Evolutionary conservation across 2,113 vertebrate species (phyloP).

Genomic region (Prunella himalayana): DNA sequence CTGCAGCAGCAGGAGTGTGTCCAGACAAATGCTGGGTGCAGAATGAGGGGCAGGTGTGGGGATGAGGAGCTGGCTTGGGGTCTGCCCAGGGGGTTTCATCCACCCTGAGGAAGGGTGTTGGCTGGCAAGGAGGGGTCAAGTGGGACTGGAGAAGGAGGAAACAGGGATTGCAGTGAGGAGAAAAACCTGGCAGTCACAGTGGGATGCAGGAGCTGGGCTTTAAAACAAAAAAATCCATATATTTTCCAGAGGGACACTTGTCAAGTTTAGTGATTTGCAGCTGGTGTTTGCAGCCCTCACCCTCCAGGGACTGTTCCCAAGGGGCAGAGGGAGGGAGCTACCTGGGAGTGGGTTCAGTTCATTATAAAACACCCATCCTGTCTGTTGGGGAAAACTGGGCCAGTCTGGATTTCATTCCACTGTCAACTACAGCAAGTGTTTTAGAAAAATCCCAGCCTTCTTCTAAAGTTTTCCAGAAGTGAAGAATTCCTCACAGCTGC

Average conservation of each 20-base stretch:
- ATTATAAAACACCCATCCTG: not conserved
- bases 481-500: not conserved
- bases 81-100: not conserved
- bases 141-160: not conserved
- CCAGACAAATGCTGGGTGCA: not conserved
- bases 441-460: not conserved
- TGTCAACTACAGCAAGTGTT: not conserved
- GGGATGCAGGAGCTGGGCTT: not conserved
- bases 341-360: not conserved
- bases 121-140: not conserved
- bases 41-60: accelerated
- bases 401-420: not conserved
- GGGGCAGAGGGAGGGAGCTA: not conserved
- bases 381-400: not conserved
- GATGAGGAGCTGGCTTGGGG: not conserved
- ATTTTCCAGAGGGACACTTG: not conserved
- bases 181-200: not conserved
- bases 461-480: not conserved
- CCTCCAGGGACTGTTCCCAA: not conserved
- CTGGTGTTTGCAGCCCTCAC: not conserved
- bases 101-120: not conserved
- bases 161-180: not conserved
- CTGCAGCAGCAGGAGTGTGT: not conserved
- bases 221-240: not conserved
- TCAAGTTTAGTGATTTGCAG: not conserved